Base-by-base conservation (phyloP, 92 coral and sea anemone species). In the Zoanthus sansibaricus region DNA sequence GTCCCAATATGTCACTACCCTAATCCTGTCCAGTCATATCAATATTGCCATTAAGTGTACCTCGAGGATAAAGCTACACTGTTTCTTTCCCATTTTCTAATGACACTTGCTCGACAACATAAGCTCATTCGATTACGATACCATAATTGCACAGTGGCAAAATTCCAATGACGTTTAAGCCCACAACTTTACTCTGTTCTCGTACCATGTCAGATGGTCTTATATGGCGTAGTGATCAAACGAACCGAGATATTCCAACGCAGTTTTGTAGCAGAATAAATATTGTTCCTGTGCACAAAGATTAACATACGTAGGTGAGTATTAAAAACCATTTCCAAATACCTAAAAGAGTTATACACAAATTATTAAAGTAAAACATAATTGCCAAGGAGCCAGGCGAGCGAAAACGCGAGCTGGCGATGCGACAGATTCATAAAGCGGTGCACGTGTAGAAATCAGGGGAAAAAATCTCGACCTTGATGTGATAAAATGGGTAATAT, bases 221-320 rank as follows among this genome's bases (percentile, higher is more conserved):
- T 72, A 94, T 49, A 94, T 94, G 30, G 98, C 98, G 86, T 94
- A 94, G 89, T 97, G 99, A 86, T 97, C 99, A 82, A 97, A 97
- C 51, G 99, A 97, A 6, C 98, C 93, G n/a, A 97, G 94, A 82
- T 97, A 97, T 79, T 97, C 98, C 58, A 97, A 90, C 1, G 99
- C 99, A 15, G 94, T 93, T 88, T 95, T 92, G 92, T 97, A 97
- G 79, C 99, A 97, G 90, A 97, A 97, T 17, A 96, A 79, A 77
- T 97, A 97, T 84, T 97, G 97, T 46, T 95, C 99, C 97, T 94
- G 83, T 48, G 46, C 14, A 80, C 31, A 47, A 64, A 66, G 32
- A 12, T 44, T 62, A 14, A 8, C 20, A 66, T 46, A 9, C 25
- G 18, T 1, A 44, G 7, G 15, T 31, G 12, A 49, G 52, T 64